Percentiles rank a stretch among this genome's conserved stretches.
These are phyloP conservation scores for Dasysyrphus tricinctus DNA, from an alignment of 2,888 invertebrate species.

Conservation along the genomic window DNA sequence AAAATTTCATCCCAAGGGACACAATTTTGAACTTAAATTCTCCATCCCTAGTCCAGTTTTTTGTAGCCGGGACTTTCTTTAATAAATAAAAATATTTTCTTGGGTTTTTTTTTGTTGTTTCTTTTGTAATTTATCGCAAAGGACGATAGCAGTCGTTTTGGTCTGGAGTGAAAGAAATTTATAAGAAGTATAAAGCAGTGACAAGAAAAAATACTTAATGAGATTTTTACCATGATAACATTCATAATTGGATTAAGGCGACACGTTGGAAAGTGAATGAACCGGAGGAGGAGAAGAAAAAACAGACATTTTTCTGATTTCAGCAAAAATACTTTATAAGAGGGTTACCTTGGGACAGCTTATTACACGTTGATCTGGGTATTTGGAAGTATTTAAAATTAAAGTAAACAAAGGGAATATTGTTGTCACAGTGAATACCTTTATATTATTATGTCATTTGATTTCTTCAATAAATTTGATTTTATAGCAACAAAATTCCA, in stretches of 20 bases:
- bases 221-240: conserved; percentile 75
- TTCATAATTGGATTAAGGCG: conserved; percentile 77
- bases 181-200: conserved; percentile 26
- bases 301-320: conserved; percentile 37
- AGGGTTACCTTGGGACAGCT: conserved; percentile 43
- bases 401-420: conserved; percentile 50
- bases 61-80: conserved; percentile 55
- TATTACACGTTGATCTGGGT: conserved; percentile 68
- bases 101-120: conserved; percentile 30
- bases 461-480: background rate
- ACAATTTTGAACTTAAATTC: conserved; percentile 47
- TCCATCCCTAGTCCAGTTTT: conserved; percentile 20
- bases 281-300: conserved; percentile 29
- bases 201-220: conserved; percentile 60
- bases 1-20: conserved; percentile 65
- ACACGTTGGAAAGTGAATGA: conserved; percentile 76
- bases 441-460: background rate
- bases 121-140: conserved; percentile 66
- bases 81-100: conserved; percentile 39
- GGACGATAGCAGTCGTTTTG: conserved; percentile 13
- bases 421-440: conserved; percentile 34
- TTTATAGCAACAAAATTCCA: background rate
- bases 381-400: conserved; percentile 53
- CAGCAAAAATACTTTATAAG: background rate
- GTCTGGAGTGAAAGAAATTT: conserved; percentile 4